Conservation (phyloP, 2,888 invertebrate species). For the Cheilosia pagana region DNA sequence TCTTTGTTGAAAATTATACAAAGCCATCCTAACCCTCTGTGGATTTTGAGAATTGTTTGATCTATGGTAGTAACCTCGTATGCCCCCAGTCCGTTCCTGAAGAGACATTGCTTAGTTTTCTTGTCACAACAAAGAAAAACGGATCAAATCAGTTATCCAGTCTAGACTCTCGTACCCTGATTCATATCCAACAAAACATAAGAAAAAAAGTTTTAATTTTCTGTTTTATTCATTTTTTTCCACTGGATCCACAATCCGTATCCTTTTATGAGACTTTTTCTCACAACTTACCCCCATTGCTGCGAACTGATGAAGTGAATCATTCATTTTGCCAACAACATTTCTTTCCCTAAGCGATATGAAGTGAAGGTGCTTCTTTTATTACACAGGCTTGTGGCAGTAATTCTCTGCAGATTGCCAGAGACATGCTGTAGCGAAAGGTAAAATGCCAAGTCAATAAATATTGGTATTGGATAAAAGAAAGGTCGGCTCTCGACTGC, state of each 20-base stretch:
- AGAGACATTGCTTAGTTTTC: background rate
- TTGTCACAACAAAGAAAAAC: background rate
- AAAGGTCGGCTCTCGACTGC: background rate
- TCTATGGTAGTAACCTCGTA: background rate
- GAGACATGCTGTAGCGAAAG: background rate
- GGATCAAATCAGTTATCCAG: background rate
- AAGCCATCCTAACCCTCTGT: no score
- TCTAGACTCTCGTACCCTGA: slow-evolving; percentile 8
- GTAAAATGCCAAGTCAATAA: slow-evolving; percentile 7
- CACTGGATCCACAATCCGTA: background rate
- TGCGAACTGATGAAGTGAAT: slow-evolving; percentile 17
- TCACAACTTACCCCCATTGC: background rate
- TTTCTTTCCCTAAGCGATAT: background rate
- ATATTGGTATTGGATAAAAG: background rate
- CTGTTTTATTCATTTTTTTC: background rate
- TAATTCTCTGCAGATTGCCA: background rate
- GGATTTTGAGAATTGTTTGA: slow-evolving; percentile 6
- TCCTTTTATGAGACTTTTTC: slow-evolving; percentile 6
- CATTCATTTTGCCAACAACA: background rate
- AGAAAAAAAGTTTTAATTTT: background rate
- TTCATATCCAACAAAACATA: background rate
- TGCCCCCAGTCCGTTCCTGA: background rate
- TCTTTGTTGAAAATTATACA: no score
- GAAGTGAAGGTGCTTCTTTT: background rate
- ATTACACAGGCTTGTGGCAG: background rate